Evolutionary conservation across 2,797 vertebrate species (phyloP), one percentile per base, ranked within the genome.

Genomic region (Halcyon leucocephala): DNA sequence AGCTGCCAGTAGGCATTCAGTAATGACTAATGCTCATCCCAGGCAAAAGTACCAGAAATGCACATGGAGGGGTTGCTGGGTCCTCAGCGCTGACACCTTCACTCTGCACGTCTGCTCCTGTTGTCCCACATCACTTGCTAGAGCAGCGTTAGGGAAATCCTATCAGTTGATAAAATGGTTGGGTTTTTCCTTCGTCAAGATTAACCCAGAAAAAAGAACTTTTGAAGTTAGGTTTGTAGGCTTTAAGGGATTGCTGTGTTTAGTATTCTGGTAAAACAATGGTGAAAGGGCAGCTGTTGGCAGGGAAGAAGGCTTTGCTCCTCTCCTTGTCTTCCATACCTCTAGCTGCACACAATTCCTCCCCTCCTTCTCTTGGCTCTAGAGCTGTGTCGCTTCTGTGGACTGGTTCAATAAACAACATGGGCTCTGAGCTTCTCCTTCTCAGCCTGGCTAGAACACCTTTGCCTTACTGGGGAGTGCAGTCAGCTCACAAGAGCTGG

Each of bases 321-420:
- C 18, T 51, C 49, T 26, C 49, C 49, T 51, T 28, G 14, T 74
- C 71, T 60, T 28, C 17, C 7, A 7, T 29, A 16, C 31, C 17
- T 9, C 18, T 44, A 21, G 55, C 6, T 1, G 0, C 0, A 1
- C 29, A 10, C 12, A 14, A 1, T 64, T 22, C 18, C 13, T 35
- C 21, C 58, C 9, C 5, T 55, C 14, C 33, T 42, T 28, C 21
- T 81, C 24, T 44, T 70, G 28, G 14, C 39, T 92, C 18, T 48
- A 66, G 18, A 21, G 31, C 33, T 65, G 18, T n/a, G 39, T 28
- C 1, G 1, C 52, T 92, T 61, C 52, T 1, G 0, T 61, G 19
- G 29, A 8, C 49, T 82, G 28, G 25, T 51, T 78, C 37, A 67
- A 51, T 11, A 55, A 52, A 7, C 2, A 6, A 48, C 55, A 41